Percentiles rank a stretch among this genome's conserved stretches.
These are phyloP conservation scores for Abscondita cerata DNA, from an alignment of 2,888 invertebrate species.

Conservation along the genomic window DNA sequence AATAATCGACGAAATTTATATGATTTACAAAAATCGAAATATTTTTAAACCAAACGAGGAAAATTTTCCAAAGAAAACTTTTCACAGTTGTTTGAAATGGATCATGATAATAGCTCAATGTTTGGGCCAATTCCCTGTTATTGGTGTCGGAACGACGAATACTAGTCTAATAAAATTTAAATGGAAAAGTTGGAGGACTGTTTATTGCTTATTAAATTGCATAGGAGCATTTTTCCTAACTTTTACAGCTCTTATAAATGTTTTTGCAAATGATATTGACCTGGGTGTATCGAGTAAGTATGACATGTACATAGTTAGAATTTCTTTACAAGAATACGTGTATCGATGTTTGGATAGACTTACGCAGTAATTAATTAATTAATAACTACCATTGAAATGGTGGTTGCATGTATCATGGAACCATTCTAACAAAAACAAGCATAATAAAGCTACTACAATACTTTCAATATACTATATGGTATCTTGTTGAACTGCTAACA, in stretches of 20 bases:
- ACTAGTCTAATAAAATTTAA: constrained; percentile 21
- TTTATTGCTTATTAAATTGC: constrained; percentile 15
- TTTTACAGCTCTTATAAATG: not conserved
- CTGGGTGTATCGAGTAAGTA: constrained; percentile 15
- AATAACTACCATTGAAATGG: no score
- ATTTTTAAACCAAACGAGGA: not conserved
- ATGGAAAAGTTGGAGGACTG: constrained; percentile 28
- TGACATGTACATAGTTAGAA: not conserved
- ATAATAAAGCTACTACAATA: no score
- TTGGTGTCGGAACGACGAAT: constrained; percentile 21
- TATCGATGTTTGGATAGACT: no score
- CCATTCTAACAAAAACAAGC: no score
- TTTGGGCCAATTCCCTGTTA: constrained; percentile 36
- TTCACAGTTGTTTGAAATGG: constrained; percentile 27
- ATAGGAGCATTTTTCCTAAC: not conserved
- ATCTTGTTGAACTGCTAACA: no score
- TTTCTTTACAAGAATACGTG: no score
- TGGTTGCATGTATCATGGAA: no score
- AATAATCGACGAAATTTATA: not conserved
- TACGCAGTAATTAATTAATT: no score
- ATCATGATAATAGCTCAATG: constrained; percentile 34
- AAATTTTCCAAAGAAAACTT: not conserved
- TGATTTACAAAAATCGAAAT: not conserved
- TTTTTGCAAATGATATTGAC: not conserved
- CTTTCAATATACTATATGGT: no score